phyloP scores from a whole-genome alignment of 23 tunicate species.

The Ascidia mentula region DNA sequence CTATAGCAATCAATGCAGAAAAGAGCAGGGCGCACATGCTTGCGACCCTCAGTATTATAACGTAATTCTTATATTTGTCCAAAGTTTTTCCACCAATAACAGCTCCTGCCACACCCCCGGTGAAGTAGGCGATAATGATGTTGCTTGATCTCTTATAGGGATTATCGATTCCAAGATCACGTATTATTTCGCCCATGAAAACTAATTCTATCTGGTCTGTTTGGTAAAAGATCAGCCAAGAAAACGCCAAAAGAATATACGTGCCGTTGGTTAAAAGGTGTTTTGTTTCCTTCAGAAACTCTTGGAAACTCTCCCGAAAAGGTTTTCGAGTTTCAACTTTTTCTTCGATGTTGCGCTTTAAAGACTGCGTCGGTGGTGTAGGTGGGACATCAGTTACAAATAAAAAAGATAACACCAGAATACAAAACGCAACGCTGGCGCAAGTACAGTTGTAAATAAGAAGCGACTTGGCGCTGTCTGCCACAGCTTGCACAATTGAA shows the following conservation, averaged over 20 bases:
- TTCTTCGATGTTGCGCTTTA: too few relatives aligned
- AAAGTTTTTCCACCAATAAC: not conserved
- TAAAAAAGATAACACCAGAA: not conserved
- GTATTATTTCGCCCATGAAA: not conserved
- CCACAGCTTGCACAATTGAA: too few relatives aligned
- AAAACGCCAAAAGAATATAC: not conserved
- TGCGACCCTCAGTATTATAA: not conserved
- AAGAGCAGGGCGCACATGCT: not conserved
- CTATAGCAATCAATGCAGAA: not conserved
- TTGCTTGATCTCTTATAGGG: not conserved
- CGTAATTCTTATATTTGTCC: not conserved
- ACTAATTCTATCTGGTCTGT: not conserved
- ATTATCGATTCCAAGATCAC: not conserved
- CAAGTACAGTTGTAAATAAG: not conserved
- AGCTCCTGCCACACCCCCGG: not conserved
- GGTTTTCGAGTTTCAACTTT: too few relatives aligned
- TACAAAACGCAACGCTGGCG: not conserved
- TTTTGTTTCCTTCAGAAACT: too few relatives aligned
- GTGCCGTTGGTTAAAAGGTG: too few relatives aligned
- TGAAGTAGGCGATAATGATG: not conserved
- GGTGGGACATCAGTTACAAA: not conserved
- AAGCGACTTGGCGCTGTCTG: not conserved
- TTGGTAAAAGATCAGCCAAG: not conserved
- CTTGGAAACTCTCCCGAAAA: too few relatives aligned
- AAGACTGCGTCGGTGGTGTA: not conserved